Evolutionary conservation across 2,797 vertebrate species (phyloP).

Genomic region (Hemitrygon akajei): DNA sequence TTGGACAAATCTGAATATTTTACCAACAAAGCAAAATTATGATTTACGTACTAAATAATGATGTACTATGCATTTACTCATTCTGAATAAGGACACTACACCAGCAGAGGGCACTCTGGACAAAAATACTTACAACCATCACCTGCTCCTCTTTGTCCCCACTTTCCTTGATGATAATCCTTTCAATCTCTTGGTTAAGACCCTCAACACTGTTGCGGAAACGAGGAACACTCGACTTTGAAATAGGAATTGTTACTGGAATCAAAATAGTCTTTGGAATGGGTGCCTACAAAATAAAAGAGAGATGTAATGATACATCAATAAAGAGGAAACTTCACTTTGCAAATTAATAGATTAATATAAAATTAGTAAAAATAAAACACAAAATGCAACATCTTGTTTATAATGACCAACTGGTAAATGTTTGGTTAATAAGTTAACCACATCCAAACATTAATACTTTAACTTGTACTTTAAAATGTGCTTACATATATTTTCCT

Average conservation of each 20-base stretch:
- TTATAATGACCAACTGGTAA: background rate
- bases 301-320: background rate
- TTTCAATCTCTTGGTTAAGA: conserved; percentile 95
- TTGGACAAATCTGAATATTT: background rate
- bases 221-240: conserved; percentile 79
- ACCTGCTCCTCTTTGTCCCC: conserved; percentile 89
- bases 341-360: background rate
- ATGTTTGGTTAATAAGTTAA: background rate
- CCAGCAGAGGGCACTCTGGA: background rate
- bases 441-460: background rate
- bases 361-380: background rate
- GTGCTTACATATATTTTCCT: background rate
- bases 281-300: conserved; percentile 64
- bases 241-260: conserved; percentile 75
- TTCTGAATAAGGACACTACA: background rate
- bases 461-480: background rate
- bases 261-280: conserved; percentile 89
- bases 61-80: background rate
- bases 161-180: conserved; percentile 92
- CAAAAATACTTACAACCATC: conserved; percentile 75
- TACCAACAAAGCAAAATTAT: background rate
- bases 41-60: too few relatives aligned
- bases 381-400: background rate
- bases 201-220: conserved; percentile 97
- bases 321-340: background rate